Conservation (phyloP, 2,113 vertebrate species). For the Bubo blakistoni region DNA sequence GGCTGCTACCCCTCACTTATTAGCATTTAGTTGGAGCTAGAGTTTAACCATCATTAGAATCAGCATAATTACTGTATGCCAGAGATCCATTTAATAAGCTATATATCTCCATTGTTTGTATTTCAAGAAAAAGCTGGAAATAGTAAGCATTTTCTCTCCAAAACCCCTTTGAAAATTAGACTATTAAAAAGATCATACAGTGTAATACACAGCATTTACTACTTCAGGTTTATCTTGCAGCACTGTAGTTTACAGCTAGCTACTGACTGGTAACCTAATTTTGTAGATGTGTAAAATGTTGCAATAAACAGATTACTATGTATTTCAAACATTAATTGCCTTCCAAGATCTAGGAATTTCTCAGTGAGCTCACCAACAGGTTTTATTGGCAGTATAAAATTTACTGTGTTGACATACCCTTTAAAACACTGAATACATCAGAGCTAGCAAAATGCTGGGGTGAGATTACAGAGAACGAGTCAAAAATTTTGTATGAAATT, state of each 20-base stretch:
- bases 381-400: constrained; percentile 67
- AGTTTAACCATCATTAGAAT: not conserved
- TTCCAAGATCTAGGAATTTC: constrained; percentile 60
- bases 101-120: not conserved
- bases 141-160: not conserved
- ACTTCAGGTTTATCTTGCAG: constrained; percentile 20
- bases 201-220: constrained; percentile 1
- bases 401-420: constrained; percentile 62
- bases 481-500: not conserved
- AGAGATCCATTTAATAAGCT: not conserved
- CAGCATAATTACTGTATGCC: not conserved
- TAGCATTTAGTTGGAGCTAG: not conserved
- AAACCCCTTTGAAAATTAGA: not conserved
- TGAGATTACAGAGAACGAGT: not conserved
- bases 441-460: not conserved
- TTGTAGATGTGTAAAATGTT: constrained; percentile 59
- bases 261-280: constrained; percentile 18
- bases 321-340: constrained; percentile 68
- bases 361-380: constrained; percentile 53
- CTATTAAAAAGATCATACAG: not conserved
- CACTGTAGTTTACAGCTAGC: constrained; percentile 9
- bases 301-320: constrained; percentile 70
- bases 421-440: constrained; percentile 44
- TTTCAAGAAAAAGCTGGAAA: not conserved
- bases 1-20: not conserved